Base-by-base conservation (phyloP, 2,113 vertebrate genomes). In the Diadophis punctatus region DNA sequence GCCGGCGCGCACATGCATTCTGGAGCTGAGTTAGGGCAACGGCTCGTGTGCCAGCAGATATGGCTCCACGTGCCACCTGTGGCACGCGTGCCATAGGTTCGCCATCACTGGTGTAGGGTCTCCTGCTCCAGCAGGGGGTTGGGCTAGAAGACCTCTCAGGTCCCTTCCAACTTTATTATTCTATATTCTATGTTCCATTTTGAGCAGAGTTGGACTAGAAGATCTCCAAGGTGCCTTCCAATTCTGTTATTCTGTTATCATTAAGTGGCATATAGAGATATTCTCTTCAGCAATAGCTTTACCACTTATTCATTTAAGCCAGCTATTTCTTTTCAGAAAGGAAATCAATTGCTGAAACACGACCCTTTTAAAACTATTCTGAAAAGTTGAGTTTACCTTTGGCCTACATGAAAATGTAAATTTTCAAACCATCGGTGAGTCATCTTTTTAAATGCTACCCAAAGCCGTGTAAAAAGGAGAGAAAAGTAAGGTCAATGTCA, bases 371-470 rank as follows among this genome's bases (percentile, higher is more conserved):
- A 91, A 93, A 92, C 51, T 22, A 51, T 1, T 91, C 92, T 92
- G 91, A 48, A 92, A 94, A 95, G 30, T 18, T 49, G 49, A 93
- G 63, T 6, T 39, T 87, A 93, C 3, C 87, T 55, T 93, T 91
- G 48, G 90, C 9, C 85, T 48, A 51, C 22, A 92, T 63, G 14
- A 53, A 89, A 90, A 60, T 39, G 23, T 34, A 86, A 12, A 39
- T 30, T 12, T 23, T 86, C 88, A 89, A 90, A 60, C 10, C 46
- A 43, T 80, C 51, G 1, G 1, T 51, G 92, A 49, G 5, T 86
- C 46, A 90, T 39, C 11, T 48, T 56, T 30, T 27, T 85, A 43
- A 80, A 16, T 18, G 9, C 12, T 51, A 89, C 2, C 23, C 43
- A 90, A 56, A 63, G 43, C 39, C 74, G 22, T 9, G 34, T 30